These are phyloP conservation scores for Rattus norvegicus DNA, from an alignment of 2,113 vertebrate genomes.

Conservation along the genomic window GRCr8 NC_086032.1:39051001-39051500, in stretches of 20 bases:
- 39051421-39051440: constrained; percentile 40
- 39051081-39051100: constrained; percentile 17
- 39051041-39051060: constrained; percentile 1
- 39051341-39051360: constrained; percentile 49
- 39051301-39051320: constrained; percentile 50
- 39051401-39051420: constrained; percentile 59
- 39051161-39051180: neutral
- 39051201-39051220: constrained; percentile 58
- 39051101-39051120: neutral
- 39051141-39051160: constrained; percentile 39
- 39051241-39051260: constrained; percentile 25
- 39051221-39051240: constrained; percentile 65
- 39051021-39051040: neutral
- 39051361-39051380: constrained; percentile 63
- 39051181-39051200: constrained; percentile 42
- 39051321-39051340: constrained; percentile 22
- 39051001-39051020: neutral
- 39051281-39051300: constrained; percentile 50
- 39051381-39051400: constrained; percentile 44
- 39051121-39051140: neutral
- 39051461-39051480: constrained; percentile 40
- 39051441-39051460: constrained; percentile 57
- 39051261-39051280: constrained; percentile 36
- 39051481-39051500: neutral
- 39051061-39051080: constrained; percentile 26